Evolutionary conservation across 2,888 invertebrate genomes (phyloP).

Genomic region (Mimas tiliae): DNA sequence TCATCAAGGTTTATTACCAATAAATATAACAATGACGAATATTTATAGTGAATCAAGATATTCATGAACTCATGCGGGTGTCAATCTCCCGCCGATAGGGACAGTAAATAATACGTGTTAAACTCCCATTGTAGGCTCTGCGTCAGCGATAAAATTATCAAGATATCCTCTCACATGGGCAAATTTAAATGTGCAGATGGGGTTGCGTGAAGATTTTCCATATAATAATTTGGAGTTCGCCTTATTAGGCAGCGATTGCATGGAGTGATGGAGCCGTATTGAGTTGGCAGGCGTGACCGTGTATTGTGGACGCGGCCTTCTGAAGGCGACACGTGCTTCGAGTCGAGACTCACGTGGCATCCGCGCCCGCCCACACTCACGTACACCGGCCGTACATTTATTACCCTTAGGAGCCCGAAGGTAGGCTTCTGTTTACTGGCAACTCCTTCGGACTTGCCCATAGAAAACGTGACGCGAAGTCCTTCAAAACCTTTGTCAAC

Average conservation of each 20-base stretch:
- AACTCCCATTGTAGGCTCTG: constrained; percentile 41
- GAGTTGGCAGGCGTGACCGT: constrained; percentile 34
- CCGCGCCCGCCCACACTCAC: constrained; percentile 46
- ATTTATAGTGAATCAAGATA: constrained; percentile 61
- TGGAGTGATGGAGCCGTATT: neutral
- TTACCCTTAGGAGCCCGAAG: constrained; percentile 38
- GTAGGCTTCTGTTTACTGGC: constrained; percentile 63
- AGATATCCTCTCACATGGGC: constrained; percentile 23
- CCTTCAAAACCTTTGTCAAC: constrained; percentile 65
- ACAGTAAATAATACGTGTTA: constrained; percentile 45
- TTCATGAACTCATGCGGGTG: constrained; percentile 63
- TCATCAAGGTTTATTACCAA: constrained; percentile 66
- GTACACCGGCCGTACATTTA: constrained; percentile 41
- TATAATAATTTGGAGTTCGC: constrained; percentile 1
- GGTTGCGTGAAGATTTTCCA: neutral
- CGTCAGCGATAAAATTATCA: constrained; percentile 37
- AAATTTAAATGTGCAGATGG: constrained; percentile 10
- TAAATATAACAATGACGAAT: constrained; percentile 67
- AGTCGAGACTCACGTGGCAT: constrained; percentile 52
- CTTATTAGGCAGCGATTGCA: constrained; percentile 3
- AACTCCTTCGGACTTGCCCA: constrained; percentile 60
- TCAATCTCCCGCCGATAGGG: constrained; percentile 51
- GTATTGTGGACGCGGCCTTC: constrained; percentile 32
- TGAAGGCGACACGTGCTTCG: constrained; percentile 55
- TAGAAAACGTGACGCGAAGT: constrained; percentile 68